phyloP scores from a whole-genome alignment of 2,888 invertebrate genomes.

The Argyresthia albistria region DNA sequence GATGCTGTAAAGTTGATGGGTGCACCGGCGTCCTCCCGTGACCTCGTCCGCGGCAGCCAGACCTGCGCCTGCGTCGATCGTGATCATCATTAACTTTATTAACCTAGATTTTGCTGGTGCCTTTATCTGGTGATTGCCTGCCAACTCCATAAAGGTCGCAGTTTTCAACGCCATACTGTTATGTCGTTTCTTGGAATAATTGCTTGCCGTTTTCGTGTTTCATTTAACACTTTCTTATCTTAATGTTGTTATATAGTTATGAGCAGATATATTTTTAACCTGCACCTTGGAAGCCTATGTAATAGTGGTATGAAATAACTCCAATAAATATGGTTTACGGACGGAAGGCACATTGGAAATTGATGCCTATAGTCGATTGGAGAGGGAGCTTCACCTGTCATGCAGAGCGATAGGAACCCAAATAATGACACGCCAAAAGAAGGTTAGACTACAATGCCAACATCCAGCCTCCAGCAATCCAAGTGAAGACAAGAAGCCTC shows the following conservation, averaged over 20 bases:
- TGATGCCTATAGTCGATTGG: too few relatives aligned
- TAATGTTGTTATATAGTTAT: neutral
- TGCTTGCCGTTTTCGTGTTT: neutral
- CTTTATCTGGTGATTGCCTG: conserved; percentile 2
- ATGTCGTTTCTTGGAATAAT: neutral
- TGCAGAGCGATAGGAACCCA: too few relatives aligned
- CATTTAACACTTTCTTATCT: neutral
- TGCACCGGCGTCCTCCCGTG: conserved; percentile 20
- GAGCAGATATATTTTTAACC: too few relatives aligned
- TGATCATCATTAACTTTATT: conserved; percentile 6
- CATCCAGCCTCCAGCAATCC: too few relatives aligned
- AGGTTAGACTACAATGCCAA: neutral
- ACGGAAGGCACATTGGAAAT: too few relatives aligned
- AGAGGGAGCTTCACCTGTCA: too few relatives aligned
- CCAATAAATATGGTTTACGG: too few relatives aligned
- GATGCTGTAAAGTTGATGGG: conserved; percentile 53
- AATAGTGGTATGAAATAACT: too few relatives aligned
- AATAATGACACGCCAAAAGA: neutral
- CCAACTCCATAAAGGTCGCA: neutral
- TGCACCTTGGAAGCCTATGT: too few relatives aligned
- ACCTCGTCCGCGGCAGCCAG: conserved; percentile 14
- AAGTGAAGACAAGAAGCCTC: neutral
- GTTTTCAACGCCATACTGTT: neutral
- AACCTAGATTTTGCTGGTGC: conserved; percentile 3
- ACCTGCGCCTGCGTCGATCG: neutral